phyloP scores from a whole-genome alignment of 1,140 invertebrate species.

The Neodiprion pinetum region DNA sequence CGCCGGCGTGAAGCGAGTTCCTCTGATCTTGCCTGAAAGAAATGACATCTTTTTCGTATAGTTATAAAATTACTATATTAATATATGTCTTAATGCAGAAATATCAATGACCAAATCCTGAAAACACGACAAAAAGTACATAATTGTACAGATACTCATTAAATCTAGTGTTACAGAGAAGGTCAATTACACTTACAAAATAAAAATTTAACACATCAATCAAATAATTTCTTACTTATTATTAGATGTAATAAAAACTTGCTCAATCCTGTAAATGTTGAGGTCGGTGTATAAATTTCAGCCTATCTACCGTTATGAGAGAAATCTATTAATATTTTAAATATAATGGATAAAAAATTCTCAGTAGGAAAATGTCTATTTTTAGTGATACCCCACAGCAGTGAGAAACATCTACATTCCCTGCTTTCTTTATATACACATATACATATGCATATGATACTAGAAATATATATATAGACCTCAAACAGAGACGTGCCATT shows the following conservation, averaged over 20 bases:
- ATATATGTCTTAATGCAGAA: neutral
- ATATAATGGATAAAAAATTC: slow-evolving; percentile 13
- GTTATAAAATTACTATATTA: neutral
- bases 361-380: slow-evolving; percentile 23
- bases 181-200: no score
- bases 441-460: no score
- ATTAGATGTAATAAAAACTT: no score
- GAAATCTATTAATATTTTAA: no score
- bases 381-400: slow-evolving; percentile 10
- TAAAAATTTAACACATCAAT: no score
- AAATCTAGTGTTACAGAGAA: no score
- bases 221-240: no score
- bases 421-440: no score
- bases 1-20: slow-evolving; percentile 66
- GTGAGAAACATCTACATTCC: neutral
- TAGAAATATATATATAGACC: no score
- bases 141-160: slow-evolving; percentile 7
- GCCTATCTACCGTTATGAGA: no score
- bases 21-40: slow-evolving; percentile 72
- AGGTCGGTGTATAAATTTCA: no score
- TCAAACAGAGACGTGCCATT: neutral
- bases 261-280: no score
- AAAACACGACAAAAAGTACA: neutral
- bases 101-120: slow-evolving; percentile 3
- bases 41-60: slow-evolving; percentile 26